A percentile compares a stretch with the other conserved stretches of the same genome.
Conservation (phyloP, 2,888 invertebrate species). For the Limnephilus rhombicus region DNA sequence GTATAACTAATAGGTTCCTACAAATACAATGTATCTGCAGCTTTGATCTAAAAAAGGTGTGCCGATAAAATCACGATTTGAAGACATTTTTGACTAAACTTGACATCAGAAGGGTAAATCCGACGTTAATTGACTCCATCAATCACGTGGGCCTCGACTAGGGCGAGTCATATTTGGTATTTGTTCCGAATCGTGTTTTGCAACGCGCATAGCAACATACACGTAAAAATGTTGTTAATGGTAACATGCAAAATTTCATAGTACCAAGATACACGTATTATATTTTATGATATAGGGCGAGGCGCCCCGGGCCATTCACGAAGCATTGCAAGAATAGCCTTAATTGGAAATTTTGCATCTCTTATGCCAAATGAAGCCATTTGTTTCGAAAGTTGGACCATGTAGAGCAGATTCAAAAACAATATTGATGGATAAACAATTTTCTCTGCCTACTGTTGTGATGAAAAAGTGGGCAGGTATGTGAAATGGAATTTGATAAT, state of each 20-base stretch:
- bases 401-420: background rate
- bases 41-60: background rate
- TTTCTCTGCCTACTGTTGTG: background rate
- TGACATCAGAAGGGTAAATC: background rate
- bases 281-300: constrained; percentile 2
- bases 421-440: background rate
- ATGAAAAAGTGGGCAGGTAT: no score
- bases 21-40: background rate
- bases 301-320: background rate
- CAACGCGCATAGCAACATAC: background rate
- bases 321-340: background rate
- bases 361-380: constrained; percentile 25
- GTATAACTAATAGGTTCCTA: no score
- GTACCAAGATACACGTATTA: background rate
- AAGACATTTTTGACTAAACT: background rate
- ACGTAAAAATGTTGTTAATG: background rate
- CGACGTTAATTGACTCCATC: background rate
- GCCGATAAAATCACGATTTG: background rate
- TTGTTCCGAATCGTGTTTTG: background rate
- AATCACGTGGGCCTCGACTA: background rate
- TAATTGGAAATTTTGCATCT: background rate
- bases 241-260: background rate
- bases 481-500: no score
- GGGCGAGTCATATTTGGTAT: background rate
- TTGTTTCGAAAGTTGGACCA: background rate